Percentiles rank a stretch among this genome's conserved stretches.
These are phyloP conservation scores for Macrostomum cliftonense DNA, from an alignment of 2,888 invertebrate genomes.

Conservation along the genomic window DNA sequence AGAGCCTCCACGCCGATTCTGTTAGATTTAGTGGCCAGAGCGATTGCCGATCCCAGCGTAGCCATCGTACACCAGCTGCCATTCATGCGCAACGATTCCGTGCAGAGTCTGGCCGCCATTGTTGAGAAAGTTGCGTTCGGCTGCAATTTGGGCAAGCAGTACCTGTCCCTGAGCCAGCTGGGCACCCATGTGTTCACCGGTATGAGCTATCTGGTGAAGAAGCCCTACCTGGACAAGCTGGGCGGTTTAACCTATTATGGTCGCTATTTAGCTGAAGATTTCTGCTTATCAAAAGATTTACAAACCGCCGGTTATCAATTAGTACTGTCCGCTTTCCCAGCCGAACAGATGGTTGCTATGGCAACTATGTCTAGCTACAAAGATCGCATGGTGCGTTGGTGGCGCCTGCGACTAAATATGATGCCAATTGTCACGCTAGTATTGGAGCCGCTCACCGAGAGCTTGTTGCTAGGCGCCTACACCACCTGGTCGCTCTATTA, in stretches of 20 bases:
- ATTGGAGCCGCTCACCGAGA: conserved; percentile 28
- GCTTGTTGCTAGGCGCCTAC: conserved; percentile 24
- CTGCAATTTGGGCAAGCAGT: conserved; percentile 25
- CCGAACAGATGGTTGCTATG: conserved; percentile 27
- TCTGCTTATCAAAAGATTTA: conserved; percentile 28
- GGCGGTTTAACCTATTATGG: conserved; percentile 31
- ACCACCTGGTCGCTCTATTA: conserved; percentile 24
- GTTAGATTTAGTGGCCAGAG: conserved; percentile 29
- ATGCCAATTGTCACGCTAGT: conserved; percentile 25
- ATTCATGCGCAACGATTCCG: conserved; percentile 47
- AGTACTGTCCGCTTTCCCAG: conserved; percentile 28
- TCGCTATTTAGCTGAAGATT: conserved; percentile 33
- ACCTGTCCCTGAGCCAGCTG: conserved; percentile 26
- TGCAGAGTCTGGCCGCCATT: no score
- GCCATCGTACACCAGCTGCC: conserved; percentile 37
- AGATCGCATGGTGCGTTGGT: conserved; percentile 35
- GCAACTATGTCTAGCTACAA: conserved; percentile 19
- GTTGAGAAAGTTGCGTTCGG: conserved; percentile 30
- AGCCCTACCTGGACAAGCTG: conserved; percentile 25
- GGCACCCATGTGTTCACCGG: conserved; percentile 32
- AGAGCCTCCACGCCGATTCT: conserved; percentile 27
- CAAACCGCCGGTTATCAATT: conserved; percentile 28
- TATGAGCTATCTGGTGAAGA: conserved; percentile 34
- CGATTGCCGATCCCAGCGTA: conserved; percentile 24
- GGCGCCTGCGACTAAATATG: conserved; percentile 30